Evolutionary conservation across 2,888 invertebrate genomes (phyloP).

Genomic region (Drosophila villosipedis): DNA sequence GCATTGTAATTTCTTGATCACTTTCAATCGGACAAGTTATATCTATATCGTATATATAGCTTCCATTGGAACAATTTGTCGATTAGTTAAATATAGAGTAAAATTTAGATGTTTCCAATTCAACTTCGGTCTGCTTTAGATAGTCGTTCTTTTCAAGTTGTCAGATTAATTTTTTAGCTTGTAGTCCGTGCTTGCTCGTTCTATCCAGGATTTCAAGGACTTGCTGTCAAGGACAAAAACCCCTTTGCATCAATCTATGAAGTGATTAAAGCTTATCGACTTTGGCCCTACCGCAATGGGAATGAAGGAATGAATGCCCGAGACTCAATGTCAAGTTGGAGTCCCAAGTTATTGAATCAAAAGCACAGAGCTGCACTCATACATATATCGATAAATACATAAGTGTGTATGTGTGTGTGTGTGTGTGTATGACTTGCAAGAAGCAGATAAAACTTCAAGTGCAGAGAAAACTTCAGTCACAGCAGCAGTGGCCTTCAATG

Average conservation of each 20-base stretch:
- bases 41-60: fast-evolving
- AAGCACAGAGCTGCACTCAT: slow-evolving; percentile 48
- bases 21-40: background rate
- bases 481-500: slow-evolving; percentile 64
- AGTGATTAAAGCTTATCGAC: slow-evolving; percentile 11
- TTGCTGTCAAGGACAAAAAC: background rate
- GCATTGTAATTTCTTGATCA: background rate
- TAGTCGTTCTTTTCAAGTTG: background rate
- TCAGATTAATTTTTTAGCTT: background rate
- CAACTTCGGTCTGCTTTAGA: background rate
- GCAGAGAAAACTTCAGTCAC: slow-evolving; percentile 61
- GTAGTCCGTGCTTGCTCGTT: background rate
- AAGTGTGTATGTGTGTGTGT: background rate
- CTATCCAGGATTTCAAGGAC: background rate
- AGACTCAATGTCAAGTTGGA: slow-evolving; percentile 76
- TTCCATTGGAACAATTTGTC: background rate
- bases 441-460: slow-evolving; percentile 19
- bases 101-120: background rate
- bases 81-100: background rate
- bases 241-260: background rate
- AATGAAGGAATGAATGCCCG: slow-evolving; percentile 5
- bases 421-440: slow-evolving; percentile 2
- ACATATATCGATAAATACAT: slow-evolving; percentile 14
- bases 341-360: slow-evolving; percentile 76
- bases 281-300: slow-evolving; percentile 64